A percentile compares a stretch with the other conserved stretches of the same genome.
Evolutionary conservation across 23 tunicate genomes (phyloP).

Genomic region (Ascidia mentula): DNA sequence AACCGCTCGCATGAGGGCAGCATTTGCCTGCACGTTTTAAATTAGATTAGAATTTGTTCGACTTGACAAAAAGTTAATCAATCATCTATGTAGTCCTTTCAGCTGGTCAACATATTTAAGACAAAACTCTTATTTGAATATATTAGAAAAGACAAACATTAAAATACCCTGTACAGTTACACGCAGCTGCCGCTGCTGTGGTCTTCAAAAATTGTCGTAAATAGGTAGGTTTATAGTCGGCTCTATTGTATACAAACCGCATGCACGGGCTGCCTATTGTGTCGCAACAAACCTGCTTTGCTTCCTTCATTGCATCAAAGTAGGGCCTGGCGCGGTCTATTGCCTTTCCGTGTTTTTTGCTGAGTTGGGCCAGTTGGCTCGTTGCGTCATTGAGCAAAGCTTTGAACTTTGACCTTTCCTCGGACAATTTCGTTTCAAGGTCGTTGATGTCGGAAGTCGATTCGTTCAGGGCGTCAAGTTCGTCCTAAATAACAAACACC

Average conservation of each 20-base stretch:
- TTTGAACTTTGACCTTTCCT: conserved; percentile 59
- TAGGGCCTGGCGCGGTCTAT: conserved; percentile 79
- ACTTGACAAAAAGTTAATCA: too few species aligned
- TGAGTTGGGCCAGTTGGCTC: conserved; percentile 34
- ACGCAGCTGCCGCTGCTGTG: too few species aligned
- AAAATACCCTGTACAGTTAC: too few species aligned
- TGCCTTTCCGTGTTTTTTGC: conserved; percentile 57
- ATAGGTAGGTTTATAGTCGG: too few species aligned
- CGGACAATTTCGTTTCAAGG: conserved; percentile 68
- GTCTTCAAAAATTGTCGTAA: too few species aligned
- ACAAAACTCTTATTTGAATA: too few species aligned
- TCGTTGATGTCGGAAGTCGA: conserved; percentile 77
- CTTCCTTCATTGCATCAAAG: conserved; percentile 72
- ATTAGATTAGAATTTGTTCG: not conserved
- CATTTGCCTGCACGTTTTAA: conserved; percentile 47
- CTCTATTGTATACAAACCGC: too few species aligned
- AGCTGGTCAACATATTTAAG: too few species aligned
- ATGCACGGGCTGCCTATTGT: too few species aligned
- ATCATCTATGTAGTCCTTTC: too few species aligned
- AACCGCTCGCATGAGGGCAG: conserved; percentile 72
- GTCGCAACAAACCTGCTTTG: conserved; percentile 47
- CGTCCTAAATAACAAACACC: conserved; percentile 53
- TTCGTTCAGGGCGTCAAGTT: conserved; percentile 75
- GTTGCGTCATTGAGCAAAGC: conserved; percentile 54
- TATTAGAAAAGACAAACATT: too few species aligned